Base-by-base conservation (phyloP, 2,797 vertebrate genomes). In the Meriones psammophilus region DNA sequence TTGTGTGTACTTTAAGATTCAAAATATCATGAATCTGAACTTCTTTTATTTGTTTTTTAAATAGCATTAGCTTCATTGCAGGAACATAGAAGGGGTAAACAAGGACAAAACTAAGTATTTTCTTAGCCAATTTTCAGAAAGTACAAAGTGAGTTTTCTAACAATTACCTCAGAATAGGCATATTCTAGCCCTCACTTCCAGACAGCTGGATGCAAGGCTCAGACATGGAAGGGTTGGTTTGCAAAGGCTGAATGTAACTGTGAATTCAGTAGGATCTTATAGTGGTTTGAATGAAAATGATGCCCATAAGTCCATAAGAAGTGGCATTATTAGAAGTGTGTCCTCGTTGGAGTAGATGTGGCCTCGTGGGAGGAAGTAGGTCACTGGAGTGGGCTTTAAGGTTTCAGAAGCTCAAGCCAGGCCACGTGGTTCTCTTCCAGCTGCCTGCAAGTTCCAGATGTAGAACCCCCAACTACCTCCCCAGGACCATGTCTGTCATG, bases 11-110 rank as follows among this genome's bases (percentile, higher is more conserved):
- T 95, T 86, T 50, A 77, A 85, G 24, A 76, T 83, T 89, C 39
- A 78, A 94, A 91, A 91, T 60, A 86, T n/a, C 12, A 56, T 56
- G 77, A 69, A 94, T 78, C 22, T 26, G 20, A 79, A 36, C 12
- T 18, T 30, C 81, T 10, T 89, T 14, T 42, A 62, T 86, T 91
- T 91, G 68, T 5, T 73, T 93, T 88, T 14, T 84, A 81, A 91
- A 60, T 83, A 56, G n/a, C 58, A 64, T 86, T 86, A 30, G 9
- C 15, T 86, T 91, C 17, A 50, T 86, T 56, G 64, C 18, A 84
- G 64, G 60, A 14, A 85, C 39, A 69, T n/a, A 62, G 33, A 36
- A 86, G 14, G 81, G 74, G 1, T 86, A 83, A 95, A 42, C 78
- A 92, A 87, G 24, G 33, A 30, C 78, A 26, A 94, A 74, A 79